Conservation (phyloP, 2,113 vertebrate species). For the Oncorhynchus kisutch region DNA sequence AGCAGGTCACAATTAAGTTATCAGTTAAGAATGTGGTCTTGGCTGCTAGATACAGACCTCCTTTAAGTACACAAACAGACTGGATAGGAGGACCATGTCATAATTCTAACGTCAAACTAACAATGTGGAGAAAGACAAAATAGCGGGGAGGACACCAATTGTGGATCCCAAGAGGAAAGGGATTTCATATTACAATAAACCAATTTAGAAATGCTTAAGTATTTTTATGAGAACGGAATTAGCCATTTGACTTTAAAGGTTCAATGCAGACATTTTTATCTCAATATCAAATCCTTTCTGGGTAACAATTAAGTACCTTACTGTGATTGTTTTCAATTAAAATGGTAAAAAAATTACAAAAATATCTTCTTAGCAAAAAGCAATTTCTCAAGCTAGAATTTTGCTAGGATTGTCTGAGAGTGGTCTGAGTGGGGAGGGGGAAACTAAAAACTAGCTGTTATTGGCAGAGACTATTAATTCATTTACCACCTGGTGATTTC, state of each 20-base stretch:
- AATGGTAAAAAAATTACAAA: too few species aligned
- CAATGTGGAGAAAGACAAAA: constrained; percentile 19
- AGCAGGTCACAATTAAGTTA: constrained; percentile 20
- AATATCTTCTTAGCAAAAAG: too few species aligned
- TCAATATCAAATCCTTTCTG: too few species aligned
- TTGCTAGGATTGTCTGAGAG: too few species aligned
- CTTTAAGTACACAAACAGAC: neutral
- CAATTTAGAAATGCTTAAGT: constrained; percentile 15
- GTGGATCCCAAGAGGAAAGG: constrained; percentile 1
- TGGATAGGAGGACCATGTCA: neutral
- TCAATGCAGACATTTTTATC: too few species aligned
- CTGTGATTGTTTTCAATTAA: too few species aligned
- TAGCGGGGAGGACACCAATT: constrained; percentile 1
- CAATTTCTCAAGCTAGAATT: too few species aligned
- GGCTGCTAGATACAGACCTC: constrained; percentile 8
- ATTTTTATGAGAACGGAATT: constrained; percentile 11
- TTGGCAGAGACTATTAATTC: too few species aligned
- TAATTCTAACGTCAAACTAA: constrained; percentile 20
- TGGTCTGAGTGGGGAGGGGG: too few species aligned
- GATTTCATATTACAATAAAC: constrained; percentile 3
- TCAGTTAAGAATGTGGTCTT: constrained; percentile 21
- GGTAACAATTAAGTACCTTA: too few species aligned
- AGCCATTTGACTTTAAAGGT: neutral
- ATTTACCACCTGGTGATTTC: too few species aligned
- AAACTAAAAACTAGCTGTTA: too few species aligned